Percentiles rank a stretch among this genome's conserved stretches.
Conservation (phyloP, 2,113 vertebrate species). For the Labeo catla region DNA sequence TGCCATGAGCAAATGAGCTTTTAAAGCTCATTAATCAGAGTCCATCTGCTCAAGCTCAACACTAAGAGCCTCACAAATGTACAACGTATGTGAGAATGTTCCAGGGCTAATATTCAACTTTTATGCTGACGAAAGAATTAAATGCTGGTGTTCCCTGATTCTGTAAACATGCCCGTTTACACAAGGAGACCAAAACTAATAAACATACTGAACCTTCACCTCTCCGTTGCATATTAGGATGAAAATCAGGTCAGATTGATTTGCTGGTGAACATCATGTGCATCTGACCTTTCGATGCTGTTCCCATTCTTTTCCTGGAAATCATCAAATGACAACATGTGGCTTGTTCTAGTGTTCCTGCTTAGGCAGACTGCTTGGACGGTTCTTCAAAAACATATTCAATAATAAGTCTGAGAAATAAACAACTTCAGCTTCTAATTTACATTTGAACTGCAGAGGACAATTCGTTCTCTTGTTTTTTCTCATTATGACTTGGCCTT, state of each 20-base stretch:
- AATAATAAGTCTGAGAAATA: constrained; percentile 15
- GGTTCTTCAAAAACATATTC: constrained; percentile 32
- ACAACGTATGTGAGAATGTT: neutral
- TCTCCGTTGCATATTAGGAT: constrained; percentile 16
- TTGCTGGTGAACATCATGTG: constrained; percentile 1
- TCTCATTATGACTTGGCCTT: constrained; percentile 4
- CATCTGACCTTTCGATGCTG: neutral
- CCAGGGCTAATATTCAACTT: neutral
- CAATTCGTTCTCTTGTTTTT: neutral
- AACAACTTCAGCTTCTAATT: constrained; percentile 29
- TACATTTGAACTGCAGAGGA: neutral
- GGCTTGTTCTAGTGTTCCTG: constrained; percentile 4
- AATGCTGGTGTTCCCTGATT: neutral
- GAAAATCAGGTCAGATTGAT: constrained; percentile 24
- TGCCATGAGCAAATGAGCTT: constrained; percentile 6
- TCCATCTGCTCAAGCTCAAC: constrained; percentile 36
- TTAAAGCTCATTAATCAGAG: neutral
- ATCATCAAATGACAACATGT: constrained; percentile 29
- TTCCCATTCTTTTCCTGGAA: constrained; percentile 33
- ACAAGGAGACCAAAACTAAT: constrained; percentile 10
- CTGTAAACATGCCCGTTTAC: neutral
- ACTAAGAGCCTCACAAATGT: neutral
- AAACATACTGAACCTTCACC: neutral
- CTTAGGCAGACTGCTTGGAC: constrained; percentile 1
- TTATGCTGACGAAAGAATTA: neutral